These are phyloP conservation scores for Lepus americanus DNA, from an alignment of 2,113 vertebrate genomes.

Conservation along the genomic window DNA sequence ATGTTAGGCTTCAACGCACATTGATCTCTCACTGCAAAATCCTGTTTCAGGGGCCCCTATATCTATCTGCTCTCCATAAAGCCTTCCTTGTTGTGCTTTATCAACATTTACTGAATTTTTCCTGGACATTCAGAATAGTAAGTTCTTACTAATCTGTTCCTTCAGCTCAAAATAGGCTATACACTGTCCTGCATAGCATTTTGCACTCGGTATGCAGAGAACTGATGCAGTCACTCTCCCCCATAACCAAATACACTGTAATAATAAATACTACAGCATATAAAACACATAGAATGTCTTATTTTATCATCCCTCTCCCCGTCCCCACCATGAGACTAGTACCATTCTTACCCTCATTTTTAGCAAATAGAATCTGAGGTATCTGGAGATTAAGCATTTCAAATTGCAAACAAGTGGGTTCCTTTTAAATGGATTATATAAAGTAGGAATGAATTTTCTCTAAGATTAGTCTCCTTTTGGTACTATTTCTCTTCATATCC, in stretches of 20 bases:
- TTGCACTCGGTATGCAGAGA: neutral
- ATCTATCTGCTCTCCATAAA: neutral
- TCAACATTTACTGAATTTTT: neutral
- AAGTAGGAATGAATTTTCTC: neutral
- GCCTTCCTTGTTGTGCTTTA: neutral
- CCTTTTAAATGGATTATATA: neutral
- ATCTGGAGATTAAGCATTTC: neutral
- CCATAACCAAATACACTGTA: neutral
- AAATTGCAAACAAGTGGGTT: neutral
- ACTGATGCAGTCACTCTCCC: neutral
- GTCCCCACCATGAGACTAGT: neutral
- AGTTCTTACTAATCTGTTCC: neutral
- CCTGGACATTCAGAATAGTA: neutral
- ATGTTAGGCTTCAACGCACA: neutral
- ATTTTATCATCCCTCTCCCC: neutral
- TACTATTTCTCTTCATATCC: neutral
- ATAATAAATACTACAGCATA: neutral
- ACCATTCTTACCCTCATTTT: neutral
- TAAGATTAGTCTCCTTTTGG: neutral
- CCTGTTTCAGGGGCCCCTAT: neutral
- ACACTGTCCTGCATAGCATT: neutral
- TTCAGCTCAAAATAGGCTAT: neutral
- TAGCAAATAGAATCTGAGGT: neutral
- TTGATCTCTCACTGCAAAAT: neutral
- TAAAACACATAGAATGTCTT: neutral